Base-by-base conservation (phyloP, 92 coral and sea anemone species). In the Porites evermanni region DNA sequence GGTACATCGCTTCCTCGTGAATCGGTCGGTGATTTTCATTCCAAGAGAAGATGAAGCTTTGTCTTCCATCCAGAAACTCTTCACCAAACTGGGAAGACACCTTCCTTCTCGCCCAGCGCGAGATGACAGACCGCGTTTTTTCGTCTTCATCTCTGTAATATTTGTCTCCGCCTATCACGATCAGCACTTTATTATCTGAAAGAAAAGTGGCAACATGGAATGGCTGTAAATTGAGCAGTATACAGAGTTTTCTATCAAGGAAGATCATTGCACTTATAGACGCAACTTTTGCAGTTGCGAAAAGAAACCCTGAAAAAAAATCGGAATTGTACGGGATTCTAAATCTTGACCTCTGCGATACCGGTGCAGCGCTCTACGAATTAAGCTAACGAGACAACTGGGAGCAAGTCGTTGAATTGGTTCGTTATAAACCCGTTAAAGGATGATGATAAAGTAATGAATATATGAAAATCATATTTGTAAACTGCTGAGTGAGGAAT, bases 161-260 rank as follows among this genome's bases (percentile, higher is more conserved):
- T 7, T 78, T 79, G 63, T 89, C 92, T 24, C 92, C 92, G 21
- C 92, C 92, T 20, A 89, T 85, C 77, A 89, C 90, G 17, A 89
- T 79, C 67, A 90, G 75, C 12, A 86, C 90, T 80, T 79, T 87
- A 24, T 68, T 72, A 32, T 51, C 93, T 90, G 74, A 69, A 26
- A 10, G 3, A 19, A 4, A 23, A 3, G 6, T 4, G 17, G 2
- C 24, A 80, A 1, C 9, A 67, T 38, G 47, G 7, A 8, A 20
- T 56, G 12, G 16, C 16, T 1, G 1, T 4, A 66, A 21, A 17
- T 53, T 16, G 61, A 56, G 13, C 13, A 54, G 60, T 54, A 54
- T 13, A 13, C 14, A 14, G 61, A 38, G 3, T 56, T 8, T 56
- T 8, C 1, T 56, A 56, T 56, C 0, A 56, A 11, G 17, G 13